Base-by-base conservation (phyloP, 2,797 vertebrate genomes). In the Percopsis omiscomaycus region DNA sequence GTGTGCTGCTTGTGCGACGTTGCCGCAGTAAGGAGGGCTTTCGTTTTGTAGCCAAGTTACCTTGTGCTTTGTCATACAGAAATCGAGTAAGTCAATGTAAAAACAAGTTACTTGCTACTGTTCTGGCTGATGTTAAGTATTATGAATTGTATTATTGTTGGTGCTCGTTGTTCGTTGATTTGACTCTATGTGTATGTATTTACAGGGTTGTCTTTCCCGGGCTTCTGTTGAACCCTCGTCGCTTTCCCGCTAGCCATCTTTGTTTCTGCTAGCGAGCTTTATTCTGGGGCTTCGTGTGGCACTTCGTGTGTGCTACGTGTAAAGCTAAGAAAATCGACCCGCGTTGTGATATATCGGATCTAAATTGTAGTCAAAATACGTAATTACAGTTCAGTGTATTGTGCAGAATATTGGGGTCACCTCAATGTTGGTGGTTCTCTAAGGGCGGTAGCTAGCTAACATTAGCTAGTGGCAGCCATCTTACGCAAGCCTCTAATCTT, bases 391-490 rank as follows among this genome's bases (percentile, higher is more conserved):
- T 42, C 37, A 42, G 9, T 42, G 9, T 10, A 10, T 42, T 42
- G 8, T 42, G 37, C 37, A 47, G 14, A 15, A 37, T 37, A 4
- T 48, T n/a, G 13, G 15, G 45, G 59, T 2, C 37, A 52, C 51
- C 61, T 53, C 56, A 68, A 63, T 67, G 83, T 78, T 57, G 61
- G 64, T 68, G 69, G 70, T 55, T 74, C 71, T 61, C 82, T 79
- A 81, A 89, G 89, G 91, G 90, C 92, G 92, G 90, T 92, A 90
- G 91, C 91, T 91, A 83, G 68, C 48, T 2, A 82, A 73, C 65
- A 67, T 72, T 85, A 87, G 86, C 84, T 78, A 71, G 68, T 65
- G 91, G 92, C 93, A 92, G 93, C 93, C 93, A 94, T 94, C 87
- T 94, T 94, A 92, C 77, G 79, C 81, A 67, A 84, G 74, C 79